Evolutionary conservation across 2,797 vertebrate species (phyloP), one percentile per base, ranked within the genome.

Genomic region (Cetoscarus ocellatus): DNA sequence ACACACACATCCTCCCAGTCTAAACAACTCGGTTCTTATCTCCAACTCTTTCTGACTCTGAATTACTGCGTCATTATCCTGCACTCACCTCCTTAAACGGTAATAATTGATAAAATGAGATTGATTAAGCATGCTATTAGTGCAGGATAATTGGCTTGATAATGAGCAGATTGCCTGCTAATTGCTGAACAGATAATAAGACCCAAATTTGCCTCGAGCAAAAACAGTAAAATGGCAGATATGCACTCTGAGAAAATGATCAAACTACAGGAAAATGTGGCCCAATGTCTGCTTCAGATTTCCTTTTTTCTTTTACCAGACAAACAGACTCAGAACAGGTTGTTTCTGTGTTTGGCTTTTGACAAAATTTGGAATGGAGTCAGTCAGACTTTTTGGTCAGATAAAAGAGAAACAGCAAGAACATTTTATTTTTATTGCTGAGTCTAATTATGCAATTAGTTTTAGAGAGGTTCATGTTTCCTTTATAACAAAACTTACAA

Each of bases 111-210:
- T 91, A 61, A 85, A 88, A 87, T 80, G 82, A 89, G 89, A 93
- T 90, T 87, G 92, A 92, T 93, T 92, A 91, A 91, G 82, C 84
- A 86, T 85, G 87, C 88, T 85, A 91, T 93, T 93, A 92, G 84
- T 79, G 77, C 68, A 57, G 82, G 77, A 84, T 92, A 91, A 92
- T 92, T 88, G 87, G 77, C 83, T 85, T 85, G 85, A 91, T 91
- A 91, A 90, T 87, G 82, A 90, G 87, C 88, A 90, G 90, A 92
- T 91, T 88, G 82, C 74, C 63, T 83, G 80, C 85, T 92, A 92
- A 92, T 91, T 91, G 80, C 84, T 63, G 79, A 84, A 71, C 82
- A 88, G 91, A 92, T 90, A 88, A 90, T 84, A 86, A 50, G 70
- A 40, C 70, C 80, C 49, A 73, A 75, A 78, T 84, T 72, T 78